These are phyloP conservation scores for Tetragonula carbonaria DNA, from an alignment of 2,888 invertebrate genomes.

Conservation along the genomic window DNA sequence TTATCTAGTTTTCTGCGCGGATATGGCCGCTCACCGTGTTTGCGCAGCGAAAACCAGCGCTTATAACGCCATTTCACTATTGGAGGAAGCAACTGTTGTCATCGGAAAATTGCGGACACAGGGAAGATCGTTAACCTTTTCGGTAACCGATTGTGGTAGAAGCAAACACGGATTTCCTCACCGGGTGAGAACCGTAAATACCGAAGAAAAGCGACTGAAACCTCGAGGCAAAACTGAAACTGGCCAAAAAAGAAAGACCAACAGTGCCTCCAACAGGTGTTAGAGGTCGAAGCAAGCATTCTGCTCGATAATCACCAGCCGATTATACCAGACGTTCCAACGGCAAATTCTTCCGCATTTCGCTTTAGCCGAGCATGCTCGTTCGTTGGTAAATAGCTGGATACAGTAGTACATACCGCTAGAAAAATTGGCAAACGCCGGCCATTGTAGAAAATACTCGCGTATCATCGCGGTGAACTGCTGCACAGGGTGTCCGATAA, in stretches of 20 bases:
- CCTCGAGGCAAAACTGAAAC: slow-evolving; percentile 6
- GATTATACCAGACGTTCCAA: slow-evolving; percentile 36
- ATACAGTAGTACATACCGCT: slow-evolving; percentile 36
- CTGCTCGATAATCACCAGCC: slow-evolving; percentile 55
- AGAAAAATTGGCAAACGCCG: slow-evolving; percentile 45
- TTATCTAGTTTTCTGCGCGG: too few relatives aligned
- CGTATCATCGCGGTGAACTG: slow-evolving; percentile 25
- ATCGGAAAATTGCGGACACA: slow-evolving; percentile 45
- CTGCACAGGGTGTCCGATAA: slow-evolving; percentile 14
- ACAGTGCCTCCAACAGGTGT: slow-evolving; percentile 33
- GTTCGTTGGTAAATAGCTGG: slow-evolving; percentile 32
- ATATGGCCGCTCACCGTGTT: too few relatives aligned
- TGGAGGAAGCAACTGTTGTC: slow-evolving; percentile 26
- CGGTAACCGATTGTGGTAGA: slow-evolving; percentile 15
- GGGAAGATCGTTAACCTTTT: slow-evolving; percentile 48
- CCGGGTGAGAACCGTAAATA: slow-evolving; percentile 7
- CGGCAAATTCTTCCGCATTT: slow-evolving; percentile 45
- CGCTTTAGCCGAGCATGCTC: slow-evolving; percentile 29
- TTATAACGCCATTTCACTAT: not conserved
- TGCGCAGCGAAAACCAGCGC: too few relatives aligned
- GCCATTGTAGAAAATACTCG: slow-evolving; percentile 37
- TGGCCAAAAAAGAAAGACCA: slow-evolving; percentile 25
- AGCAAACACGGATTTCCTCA: slow-evolving; percentile 14
- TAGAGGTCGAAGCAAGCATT: slow-evolving; percentile 52
- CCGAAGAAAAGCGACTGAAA: not conserved